These are phyloP conservation scores for Lymantria dispar DNA, from an alignment of 2,888 invertebrate genomes.

Conservation along the genomic window DNA sequence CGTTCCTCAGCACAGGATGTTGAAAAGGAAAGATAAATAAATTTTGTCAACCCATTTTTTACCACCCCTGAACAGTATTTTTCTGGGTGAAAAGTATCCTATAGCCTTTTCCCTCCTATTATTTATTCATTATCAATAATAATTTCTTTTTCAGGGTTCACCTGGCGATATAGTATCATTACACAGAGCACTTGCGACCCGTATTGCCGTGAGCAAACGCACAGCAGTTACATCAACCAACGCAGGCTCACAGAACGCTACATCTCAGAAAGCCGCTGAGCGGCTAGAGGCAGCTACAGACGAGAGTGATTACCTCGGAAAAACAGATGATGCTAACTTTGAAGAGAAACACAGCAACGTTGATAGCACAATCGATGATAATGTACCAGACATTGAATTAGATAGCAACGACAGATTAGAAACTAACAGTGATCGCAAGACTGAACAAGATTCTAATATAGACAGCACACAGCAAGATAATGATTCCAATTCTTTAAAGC, in stretches of 20 bases:
- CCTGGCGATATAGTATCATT: slow-evolving; percentile 66
- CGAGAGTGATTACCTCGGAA: slow-evolving; percentile 51
- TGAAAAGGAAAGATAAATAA: no score
- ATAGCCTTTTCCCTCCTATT: not conserved
- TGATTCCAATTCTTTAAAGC: slow-evolving; percentile 55
- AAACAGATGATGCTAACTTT: slow-evolving; percentile 34
- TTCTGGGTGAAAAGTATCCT: no score
- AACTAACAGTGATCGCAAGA: slow-evolving; percentile 38
- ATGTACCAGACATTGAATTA: slow-evolving; percentile 18
- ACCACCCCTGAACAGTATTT: no score
- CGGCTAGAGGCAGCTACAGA: slow-evolving; percentile 58
- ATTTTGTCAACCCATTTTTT: no score
- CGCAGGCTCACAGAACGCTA: slow-evolving; percentile 40
- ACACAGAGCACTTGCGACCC: slow-evolving; percentile 55
- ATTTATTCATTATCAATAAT: not conserved
- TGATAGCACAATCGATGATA: slow-evolving; percentile 27
- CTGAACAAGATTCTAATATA: slow-evolving; percentile 49
- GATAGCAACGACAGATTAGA: slow-evolving; percentile 45
- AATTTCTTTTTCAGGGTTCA: slow-evolving; percentile 50
- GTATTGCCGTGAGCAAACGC: slow-evolving; percentile 57
- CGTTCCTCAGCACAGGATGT: no score
- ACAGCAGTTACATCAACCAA: slow-evolving; percentile 15
- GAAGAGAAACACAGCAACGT: slow-evolving; percentile 28
- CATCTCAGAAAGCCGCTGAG: slow-evolving; percentile 61
- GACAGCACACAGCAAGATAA: slow-evolving; percentile 44